phyloP scores from a whole-genome alignment of 1,140 invertebrate species.

The Drosophila dunni region DNA sequence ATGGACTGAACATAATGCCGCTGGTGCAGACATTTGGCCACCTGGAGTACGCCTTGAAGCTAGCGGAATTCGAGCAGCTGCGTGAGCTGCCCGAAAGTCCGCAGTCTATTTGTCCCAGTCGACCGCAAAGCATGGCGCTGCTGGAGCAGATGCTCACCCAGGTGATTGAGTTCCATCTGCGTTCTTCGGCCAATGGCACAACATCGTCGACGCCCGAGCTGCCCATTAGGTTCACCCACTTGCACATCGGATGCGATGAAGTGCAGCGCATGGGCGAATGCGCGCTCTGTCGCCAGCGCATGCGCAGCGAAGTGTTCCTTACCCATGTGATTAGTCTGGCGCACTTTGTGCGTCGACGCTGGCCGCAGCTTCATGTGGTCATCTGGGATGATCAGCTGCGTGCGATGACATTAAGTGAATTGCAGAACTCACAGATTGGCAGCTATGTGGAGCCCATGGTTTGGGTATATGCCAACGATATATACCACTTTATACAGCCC shows the following conservation, averaged over 20 bases:
- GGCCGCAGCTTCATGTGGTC: constrained; percentile 89
- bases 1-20: constrained; percentile 93
- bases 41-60: constrained; percentile 95
- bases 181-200: constrained; percentile 36
- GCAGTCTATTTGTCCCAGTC: constrained; percentile 93
- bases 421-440: constrained; percentile 89
- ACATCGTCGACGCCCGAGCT: constrained; percentile 68
- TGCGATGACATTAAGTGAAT: constrained; percentile 88
- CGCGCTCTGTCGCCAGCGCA: constrained; percentile 87
- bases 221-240: constrained; percentile 87
- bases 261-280: constrained; percentile 94
- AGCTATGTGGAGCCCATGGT: constrained; percentile 93
- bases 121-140: constrained; percentile 89
- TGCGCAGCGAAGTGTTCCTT: constrained; percentile 88
- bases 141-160: constrained; percentile 93
- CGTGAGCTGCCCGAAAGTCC: constrained; percentile 92
- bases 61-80: constrained; percentile 90
- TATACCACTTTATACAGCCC: constrained; percentile 85
- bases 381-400: constrained; percentile 99
- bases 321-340: constrained; percentile 89
- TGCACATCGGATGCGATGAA: constrained; percentile 94
- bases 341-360: constrained; percentile 87
- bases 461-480: constrained; percentile 91
- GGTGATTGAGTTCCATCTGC: constrained; percentile 86
- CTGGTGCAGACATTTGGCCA: constrained; percentile 98